Evolutionary conservation across 2,113 vertebrate species (phyloP), one percentile per base, ranked within the genome.

Genomic region (Tretioscincus oriximinensis): DNA sequence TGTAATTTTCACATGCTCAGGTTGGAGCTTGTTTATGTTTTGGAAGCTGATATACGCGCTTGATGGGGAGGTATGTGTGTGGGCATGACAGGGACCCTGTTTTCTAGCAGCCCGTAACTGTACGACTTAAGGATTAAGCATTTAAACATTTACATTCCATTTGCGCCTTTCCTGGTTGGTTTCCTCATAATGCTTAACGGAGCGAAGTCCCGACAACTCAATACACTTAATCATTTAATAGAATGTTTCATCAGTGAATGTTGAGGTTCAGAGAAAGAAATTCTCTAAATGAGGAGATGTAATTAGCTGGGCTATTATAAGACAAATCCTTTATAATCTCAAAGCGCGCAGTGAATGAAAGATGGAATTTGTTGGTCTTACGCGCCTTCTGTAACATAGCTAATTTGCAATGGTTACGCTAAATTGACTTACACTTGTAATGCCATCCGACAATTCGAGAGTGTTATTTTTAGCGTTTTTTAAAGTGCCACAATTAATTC

Each of bases 391-490:
- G 76, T 87, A 93, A 89, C 29, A 24, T 58, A 88, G 84, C 73
- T 88, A 65, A 86, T 93, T 92, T 92, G 76, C 75, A 81, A 28
- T 60, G 72, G 76, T 81, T 78, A 78, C 1, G 1, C 81, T 91
- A 88, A 93, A 92, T 90, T 88, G 86, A 91, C 89, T 91, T 93
- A 91, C 90, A 86, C n/a, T 1, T 91, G 31, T 87, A 87, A 93
- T 90, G 45, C 67, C 91, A 64, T 82, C 76, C 77, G 16, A 63
- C 31, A 76, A 82, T 92, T 87, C 73, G 84, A 92, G 86, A 51
- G 60, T 67, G 63, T n/a, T 69, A 9, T 66, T 51, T 89, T 91
- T 90, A 77, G 81, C 16, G 79, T 63, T 90, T 41, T 92, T 91
- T 91, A 91, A 90, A 92, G 88, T 84, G 82, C 85, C 82, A 70